Evolutionary conservation across 1,140 invertebrate species (phyloP).

Genomic region (Mya arenaria): DNA sequence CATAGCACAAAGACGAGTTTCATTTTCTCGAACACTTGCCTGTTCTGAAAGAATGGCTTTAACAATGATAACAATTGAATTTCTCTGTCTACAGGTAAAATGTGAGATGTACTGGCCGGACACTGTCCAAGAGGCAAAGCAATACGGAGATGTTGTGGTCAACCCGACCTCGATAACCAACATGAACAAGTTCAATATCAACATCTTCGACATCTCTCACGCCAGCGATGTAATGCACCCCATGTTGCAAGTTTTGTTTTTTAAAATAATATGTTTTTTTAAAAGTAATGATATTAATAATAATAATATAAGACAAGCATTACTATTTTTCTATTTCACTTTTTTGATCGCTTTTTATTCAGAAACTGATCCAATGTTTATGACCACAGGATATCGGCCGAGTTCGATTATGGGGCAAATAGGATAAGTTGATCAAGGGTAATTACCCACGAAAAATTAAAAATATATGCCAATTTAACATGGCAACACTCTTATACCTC

Average conservation of each 20-base stretch:
- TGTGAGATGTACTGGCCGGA: constrained; percentile 71
- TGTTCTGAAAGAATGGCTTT: too few species aligned
- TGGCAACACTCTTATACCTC: too few species aligned
- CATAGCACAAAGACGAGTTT: too few species aligned
- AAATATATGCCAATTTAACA: too few species aligned
- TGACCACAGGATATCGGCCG: too few species aligned
- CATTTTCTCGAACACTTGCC: too few species aligned
- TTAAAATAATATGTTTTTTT: background rate
- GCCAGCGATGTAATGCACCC: constrained; percentile 55
- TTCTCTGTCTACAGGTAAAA: constrained; percentile 59
- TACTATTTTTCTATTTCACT: background rate
- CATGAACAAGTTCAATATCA: constrained; percentile 65
- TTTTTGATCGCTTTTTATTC: background rate
- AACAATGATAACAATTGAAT: too few species aligned
- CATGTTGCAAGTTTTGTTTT: background rate
- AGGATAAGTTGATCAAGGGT: too few species aligned
- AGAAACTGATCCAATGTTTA: background rate
- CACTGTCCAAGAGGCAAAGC: constrained; percentile 56
- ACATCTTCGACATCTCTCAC: constrained; percentile 62
- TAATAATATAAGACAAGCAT: background rate
- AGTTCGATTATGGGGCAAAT: too few species aligned
- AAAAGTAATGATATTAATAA: background rate
- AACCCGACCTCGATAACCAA: constrained; percentile 60
- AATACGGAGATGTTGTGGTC: constrained; percentile 69
- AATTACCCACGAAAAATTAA: too few species aligned